These are phyloP conservation scores for Etheostoma nigrum DNA, from an alignment of 2,797 vertebrate genomes.

Conservation along the genomic window DNA sequence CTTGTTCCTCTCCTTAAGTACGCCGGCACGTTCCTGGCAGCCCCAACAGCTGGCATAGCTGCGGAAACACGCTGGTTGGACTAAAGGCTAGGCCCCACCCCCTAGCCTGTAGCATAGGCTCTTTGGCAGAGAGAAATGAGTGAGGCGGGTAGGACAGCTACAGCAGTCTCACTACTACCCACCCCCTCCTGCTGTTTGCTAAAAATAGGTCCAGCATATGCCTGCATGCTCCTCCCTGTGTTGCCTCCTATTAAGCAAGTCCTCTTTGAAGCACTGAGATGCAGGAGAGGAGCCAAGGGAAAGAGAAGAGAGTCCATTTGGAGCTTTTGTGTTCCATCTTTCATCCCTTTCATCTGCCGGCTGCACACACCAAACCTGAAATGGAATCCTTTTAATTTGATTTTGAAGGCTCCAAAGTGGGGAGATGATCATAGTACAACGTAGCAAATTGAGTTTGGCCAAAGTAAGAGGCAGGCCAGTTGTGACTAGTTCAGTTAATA, in stretches of 20 bases:
- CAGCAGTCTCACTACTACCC: constrained; percentile 65
- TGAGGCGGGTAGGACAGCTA: constrained; percentile 52
- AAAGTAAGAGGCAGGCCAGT: constrained; percentile 44
- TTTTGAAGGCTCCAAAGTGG: constrained; percentile 60
- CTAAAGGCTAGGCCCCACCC: constrained; percentile 40
- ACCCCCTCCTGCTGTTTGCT: constrained; percentile 59
- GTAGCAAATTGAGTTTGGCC: constrained; percentile 59
- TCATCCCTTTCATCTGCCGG: constrained; percentile 60
- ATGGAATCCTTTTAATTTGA: constrained; percentile 76
- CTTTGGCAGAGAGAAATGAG: constrained; percentile 56
- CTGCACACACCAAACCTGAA: constrained; percentile 67
- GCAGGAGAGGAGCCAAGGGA: constrained; percentile 39
- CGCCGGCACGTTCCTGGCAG: constrained; percentile 67
- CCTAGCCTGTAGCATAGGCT: constrained; percentile 44
- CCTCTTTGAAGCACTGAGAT: constrained; percentile 74
- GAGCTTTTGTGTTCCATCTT: constrained; percentile 60
- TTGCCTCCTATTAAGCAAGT: constrained; percentile 75
- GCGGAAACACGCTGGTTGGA: constrained; percentile 55
- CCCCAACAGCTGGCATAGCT: constrained; percentile 55
- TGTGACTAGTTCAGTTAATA: constrained; percentile 33
- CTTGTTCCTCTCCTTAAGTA: constrained; percentile 50
- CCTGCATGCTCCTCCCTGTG: constrained; percentile 69
- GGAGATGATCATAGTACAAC: constrained; percentile 47
- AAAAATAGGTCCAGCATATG: constrained; percentile 78
- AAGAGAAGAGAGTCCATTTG: constrained; percentile 66